Conservation (phyloP, 30 jellyfish, hydroid and myxozoan species). For the Aurelia aurita complex sp. Pacific region DNA sequence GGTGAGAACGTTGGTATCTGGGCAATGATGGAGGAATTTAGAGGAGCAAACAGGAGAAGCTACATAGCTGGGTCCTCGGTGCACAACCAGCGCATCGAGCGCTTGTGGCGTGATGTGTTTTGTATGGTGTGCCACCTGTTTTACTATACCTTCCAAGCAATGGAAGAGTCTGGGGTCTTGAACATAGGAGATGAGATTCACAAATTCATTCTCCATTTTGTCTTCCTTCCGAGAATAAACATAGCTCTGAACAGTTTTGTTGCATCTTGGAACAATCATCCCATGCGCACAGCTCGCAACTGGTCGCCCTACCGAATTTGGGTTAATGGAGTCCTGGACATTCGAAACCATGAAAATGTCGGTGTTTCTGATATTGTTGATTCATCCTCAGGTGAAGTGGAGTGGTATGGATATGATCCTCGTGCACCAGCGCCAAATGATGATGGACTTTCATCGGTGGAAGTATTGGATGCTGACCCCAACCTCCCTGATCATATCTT, state of each 20-base stretch:
- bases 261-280: slow-evolving; percentile 59
- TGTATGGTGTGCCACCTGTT: slow-evolving; percentile 30
- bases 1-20: slow-evolving; percentile 60
- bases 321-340: slow-evolving; percentile 36
- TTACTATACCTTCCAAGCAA: slow-evolving; percentile 42
- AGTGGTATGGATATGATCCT: slow-evolving; percentile 48
- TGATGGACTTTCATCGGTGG: slow-evolving; percentile 29
- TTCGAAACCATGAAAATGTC: slow-evolving; percentile 24
- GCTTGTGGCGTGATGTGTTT: slow-evolving; percentile 54
- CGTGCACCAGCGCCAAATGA: slow-evolving; percentile 33
- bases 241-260: slow-evolving; percentile 22
- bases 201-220: slow-evolving; percentile 44
- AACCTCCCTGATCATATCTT: slow-evolving; percentile 24
- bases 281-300: slow-evolving; percentile 49
- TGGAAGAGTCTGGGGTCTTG: slow-evolving; percentile 49
- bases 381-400: slow-evolving; percentile 15
- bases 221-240: slow-evolving; percentile 41
- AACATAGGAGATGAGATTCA: slow-evolving; percentile 36
- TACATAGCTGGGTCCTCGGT: slow-evolving; percentile 20
- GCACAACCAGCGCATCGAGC: slow-evolving; percentile 41
- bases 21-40: slow-evolving; percentile 28
- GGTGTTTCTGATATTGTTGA: slow-evolving; percentile 19
- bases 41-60: slow-evolving; percentile 56
- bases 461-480: slow-evolving; percentile 37
- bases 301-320: slow-evolving; percentile 56